Evolutionary conservation across 2,797 vertebrate species (phyloP).

Genomic region (Dicrostonyx torquatus): DNA sequence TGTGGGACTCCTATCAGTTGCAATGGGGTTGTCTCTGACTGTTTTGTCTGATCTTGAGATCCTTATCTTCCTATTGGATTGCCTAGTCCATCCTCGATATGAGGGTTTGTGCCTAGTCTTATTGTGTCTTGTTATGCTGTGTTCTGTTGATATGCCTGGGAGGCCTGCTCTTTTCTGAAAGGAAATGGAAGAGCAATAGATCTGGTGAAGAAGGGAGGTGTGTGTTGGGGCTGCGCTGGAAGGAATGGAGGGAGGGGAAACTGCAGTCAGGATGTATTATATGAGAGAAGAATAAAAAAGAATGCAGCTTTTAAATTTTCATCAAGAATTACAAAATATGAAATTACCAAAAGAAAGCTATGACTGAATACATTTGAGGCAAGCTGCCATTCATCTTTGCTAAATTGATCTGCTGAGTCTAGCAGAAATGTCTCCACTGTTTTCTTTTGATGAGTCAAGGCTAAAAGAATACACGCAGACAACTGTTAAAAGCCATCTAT

Average conservation of each 20-base stretch:
- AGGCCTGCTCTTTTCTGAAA: background rate
- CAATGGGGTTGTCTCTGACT: background rate
- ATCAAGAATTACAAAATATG: conserved; percentile 62
- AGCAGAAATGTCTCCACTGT: conserved; percentile 80
- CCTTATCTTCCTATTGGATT: background rate
- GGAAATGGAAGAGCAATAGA: too few species aligned
- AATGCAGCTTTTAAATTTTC: conserved; percentile 47
- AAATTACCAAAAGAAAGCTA: conserved; percentile 74
- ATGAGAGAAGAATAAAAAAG: background rate
- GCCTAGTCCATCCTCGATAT: background rate
- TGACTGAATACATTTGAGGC: conserved; percentile 73
- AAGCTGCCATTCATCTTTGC: conserved; percentile 82
- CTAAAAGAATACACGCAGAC: conserved; percentile 65
- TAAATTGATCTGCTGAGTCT: conserved; percentile 80
- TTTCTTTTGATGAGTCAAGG: conserved; percentile 78
- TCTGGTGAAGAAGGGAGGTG: background rate
- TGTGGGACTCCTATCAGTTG: background rate
- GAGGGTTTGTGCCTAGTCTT: background rate
- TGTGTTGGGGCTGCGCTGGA: too few species aligned
- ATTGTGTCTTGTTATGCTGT: background rate
- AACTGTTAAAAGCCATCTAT: conserved; percentile 58
- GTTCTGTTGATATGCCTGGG: background rate
- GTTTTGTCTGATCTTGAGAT: background rate
- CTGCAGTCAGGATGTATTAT: background rate
- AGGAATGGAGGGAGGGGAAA: background rate